Conservation (phyloP, 2,113 vertebrate genomes). For the Galemys pyrenaicus region DNA sequence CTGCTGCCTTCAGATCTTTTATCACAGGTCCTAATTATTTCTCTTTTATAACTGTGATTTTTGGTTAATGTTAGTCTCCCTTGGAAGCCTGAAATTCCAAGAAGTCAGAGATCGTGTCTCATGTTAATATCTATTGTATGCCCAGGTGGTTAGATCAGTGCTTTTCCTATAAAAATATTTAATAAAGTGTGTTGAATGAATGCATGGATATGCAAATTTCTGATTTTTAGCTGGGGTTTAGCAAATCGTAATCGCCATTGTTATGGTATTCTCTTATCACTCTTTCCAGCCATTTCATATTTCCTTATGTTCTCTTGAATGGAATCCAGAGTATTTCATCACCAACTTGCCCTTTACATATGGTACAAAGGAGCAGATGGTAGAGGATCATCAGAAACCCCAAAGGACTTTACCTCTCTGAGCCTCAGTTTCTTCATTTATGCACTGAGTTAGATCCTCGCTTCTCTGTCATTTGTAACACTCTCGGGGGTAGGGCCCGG, state of each 20-base stretch:
- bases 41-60: not conserved
- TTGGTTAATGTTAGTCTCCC: not conserved
- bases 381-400: conserved; percentile 3
- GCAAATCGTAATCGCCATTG: conserved; percentile 30
- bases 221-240: conserved; percentile 22
- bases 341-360: conserved; percentile 43
- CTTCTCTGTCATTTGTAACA: not conserved
- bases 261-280: conserved; percentile 40
- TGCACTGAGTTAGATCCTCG: not conserved
- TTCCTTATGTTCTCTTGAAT: conserved; percentile 60
- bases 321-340: conserved; percentile 54
- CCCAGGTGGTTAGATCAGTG: not conserved
- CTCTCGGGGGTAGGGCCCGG: not conserved
- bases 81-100: not conserved
- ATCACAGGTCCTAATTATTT: not conserved
- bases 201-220: conserved; percentile 42
- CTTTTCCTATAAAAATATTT: conserved; percentile 23
- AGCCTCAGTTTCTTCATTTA: conserved; percentile 63
- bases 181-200: conserved; percentile 43
- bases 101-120: not conserved
- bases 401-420: not conserved
- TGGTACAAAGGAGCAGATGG: conserved; percentile 49
- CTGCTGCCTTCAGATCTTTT: not conserved
- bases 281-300: conserved; percentile 58
- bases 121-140: not conserved